Evolutionary conservation across 2,797 vertebrate genomes (phyloP), one percentile per base, ranked within the genome.

Genomic region (Myotis daubentonii): DNA sequence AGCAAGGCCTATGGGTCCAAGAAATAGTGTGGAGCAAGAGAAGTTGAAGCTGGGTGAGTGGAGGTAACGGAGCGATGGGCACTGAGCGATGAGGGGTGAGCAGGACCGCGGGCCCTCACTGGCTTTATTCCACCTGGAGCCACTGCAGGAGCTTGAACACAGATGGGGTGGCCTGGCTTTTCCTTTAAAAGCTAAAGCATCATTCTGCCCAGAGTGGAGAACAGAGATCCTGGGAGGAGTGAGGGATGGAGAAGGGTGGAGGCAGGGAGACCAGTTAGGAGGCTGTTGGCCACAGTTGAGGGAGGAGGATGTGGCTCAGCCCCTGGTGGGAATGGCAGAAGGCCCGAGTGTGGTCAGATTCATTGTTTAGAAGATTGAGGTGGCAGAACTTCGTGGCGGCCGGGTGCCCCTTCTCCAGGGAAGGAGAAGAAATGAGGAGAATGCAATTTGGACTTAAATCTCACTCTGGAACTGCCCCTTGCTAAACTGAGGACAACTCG

Each of bases 21-120:
- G 84, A 19, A 51, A 38, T 0, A 23, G 49, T 12, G 2, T 30
- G 7, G 75, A 68, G 9, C 38, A 68, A 36, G 60, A 0, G 1
- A 15, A 30, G 20, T 25, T 22, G 44, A 38, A 30, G 30, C 38
- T 28, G 6, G 16, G 8, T 33, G 49, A n/a, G 49, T 0, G 0
- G 25, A 83, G 47, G 33, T 44, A 41, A 30, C 1, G 22, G 16
- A 75, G 20, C 22, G 16, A 57, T 23, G 16, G 66, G 41, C 47
- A 33, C n/a, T 78, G 25, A 36, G 36, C 65, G 20, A 19, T 1
- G 19, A 28, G 28, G 16, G 20, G 11, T n/a, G 16, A 8, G 53
- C 15, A 22, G 62, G 1, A 28, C n/a, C 5, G 15, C 12, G 23
- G 38, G 49, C 6, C 5, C 60, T 60, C 53, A 6, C 0, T 9